Conservation (phyloP, 2,888 invertebrate species). For the Parnassius mnemosyne region DNA sequence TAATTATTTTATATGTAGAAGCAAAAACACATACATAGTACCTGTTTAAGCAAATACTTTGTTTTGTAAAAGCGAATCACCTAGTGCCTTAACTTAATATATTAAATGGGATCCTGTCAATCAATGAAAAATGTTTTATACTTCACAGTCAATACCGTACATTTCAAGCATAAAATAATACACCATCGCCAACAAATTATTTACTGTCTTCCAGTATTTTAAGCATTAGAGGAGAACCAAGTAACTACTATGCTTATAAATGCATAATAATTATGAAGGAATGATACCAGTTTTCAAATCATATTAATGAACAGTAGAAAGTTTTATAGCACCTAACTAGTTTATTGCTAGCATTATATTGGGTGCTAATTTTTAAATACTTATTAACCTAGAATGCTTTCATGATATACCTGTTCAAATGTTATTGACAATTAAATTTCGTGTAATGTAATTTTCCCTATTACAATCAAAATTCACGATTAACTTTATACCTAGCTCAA, state of each 20-base stretch:
- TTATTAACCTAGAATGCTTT: slow-evolving; percentile 33
- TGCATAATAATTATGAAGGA: slow-evolving; percentile 23
- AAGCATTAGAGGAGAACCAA: slow-evolving; percentile 52
- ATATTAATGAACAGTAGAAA: slow-evolving; percentile 14
- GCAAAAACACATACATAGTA: background rate
- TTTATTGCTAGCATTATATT: slow-evolving; percentile 61
- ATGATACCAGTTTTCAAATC: slow-evolving; percentile 31
- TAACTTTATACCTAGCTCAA: slow-evolving; percentile 36
- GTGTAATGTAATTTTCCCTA: slow-evolving; percentile 13
- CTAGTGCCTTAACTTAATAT: slow-evolving; percentile 20
- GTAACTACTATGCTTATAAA: slow-evolving; percentile 40
- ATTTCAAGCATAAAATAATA: background rate
- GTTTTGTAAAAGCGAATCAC: slow-evolving; percentile 22
- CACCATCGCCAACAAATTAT: slow-evolving; percentile 28
- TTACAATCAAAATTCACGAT: slow-evolving; percentile 8
- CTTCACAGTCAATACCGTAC: background rate
- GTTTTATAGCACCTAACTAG: slow-evolving; percentile 52
- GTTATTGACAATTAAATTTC: slow-evolving; percentile 23
- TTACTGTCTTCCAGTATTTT: slow-evolving; percentile 71
- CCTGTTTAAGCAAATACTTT: background rate
- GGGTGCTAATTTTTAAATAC: slow-evolving; percentile 63
- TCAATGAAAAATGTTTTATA: slow-evolving; percentile 19
- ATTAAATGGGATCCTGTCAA: slow-evolving; percentile 1
- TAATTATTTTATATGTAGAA: background rate
- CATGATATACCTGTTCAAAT: slow-evolving; percentile 21